phyloP scores from a whole-genome alignment of 1,140 invertebrate genomes.

The Drosophila lowei region DNA sequence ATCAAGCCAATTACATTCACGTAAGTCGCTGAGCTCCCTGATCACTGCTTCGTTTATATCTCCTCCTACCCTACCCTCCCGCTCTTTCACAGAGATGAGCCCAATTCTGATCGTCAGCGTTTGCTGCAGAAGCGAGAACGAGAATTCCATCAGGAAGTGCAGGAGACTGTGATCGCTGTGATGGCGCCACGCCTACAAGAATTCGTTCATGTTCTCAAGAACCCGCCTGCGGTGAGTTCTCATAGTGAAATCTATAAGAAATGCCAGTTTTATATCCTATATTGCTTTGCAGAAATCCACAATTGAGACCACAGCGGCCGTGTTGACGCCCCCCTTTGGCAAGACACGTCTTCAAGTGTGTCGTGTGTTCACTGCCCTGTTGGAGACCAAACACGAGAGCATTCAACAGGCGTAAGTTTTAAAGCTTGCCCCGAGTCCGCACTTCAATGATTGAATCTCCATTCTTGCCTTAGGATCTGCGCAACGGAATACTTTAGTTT shows the following conservation, averaged over 20 bases:
- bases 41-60: conserved; percentile 1
- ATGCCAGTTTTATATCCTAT: neutral
- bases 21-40: conserved; percentile 42
- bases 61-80: neutral
- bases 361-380: conserved; percentile 88
- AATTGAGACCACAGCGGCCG: conserved; percentile 64
- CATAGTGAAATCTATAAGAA: neutral
- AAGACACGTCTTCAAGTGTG: conserved; percentile 90
- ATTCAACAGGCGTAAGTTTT: conserved; percentile 83
- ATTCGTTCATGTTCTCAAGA: conserved; percentile 88
- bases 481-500: conserved; percentile 79
- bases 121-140: conserved; percentile 81
- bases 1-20: conserved; percentile 84
- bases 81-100: conserved; percentile 67
- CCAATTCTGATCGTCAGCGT: conserved; percentile 67
- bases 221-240: conserved; percentile 88
- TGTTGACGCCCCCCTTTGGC: conserved; percentile 89
- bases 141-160: conserved; percentile 84
- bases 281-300: conserved; percentile 62
- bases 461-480: conserved; percentile 63
- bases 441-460: neutral
- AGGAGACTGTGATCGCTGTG: conserved; percentile 86
- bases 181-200: conserved; percentile 88
- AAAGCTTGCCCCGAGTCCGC: too few relatives aligned
- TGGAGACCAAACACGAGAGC: conserved; percentile 87